Conservation (phyloP, 1,140 invertebrate genomes). For the Phymorhynchus buccinoides region DNA sequence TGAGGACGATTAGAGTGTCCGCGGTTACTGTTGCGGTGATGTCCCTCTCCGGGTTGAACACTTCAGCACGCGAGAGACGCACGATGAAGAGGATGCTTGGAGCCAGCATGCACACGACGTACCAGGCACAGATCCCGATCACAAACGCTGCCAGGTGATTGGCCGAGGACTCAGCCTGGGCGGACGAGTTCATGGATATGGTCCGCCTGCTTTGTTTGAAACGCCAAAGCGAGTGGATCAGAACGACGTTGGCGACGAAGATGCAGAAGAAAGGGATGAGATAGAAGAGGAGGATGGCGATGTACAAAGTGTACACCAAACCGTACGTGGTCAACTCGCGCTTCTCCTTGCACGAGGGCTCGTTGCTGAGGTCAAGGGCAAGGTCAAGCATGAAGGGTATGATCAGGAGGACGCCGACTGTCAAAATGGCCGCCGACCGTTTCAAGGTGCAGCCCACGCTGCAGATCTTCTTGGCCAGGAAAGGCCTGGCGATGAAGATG, state of each 20-base stretch:
- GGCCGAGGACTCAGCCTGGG: background rate
- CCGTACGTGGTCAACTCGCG: constrained; percentile 23
- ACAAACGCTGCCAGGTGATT: constrained; percentile 4
- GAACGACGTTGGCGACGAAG: constrained; percentile 27
- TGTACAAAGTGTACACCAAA: constrained; percentile 23
- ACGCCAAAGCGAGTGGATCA: constrained; percentile 14
- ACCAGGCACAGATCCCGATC: constrained; percentile 19
- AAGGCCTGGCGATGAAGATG: constrained; percentile 3
- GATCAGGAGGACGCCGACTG: constrained; percentile 21
- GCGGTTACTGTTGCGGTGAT: constrained; percentile 8
- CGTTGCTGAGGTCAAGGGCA: constrained; percentile 21
- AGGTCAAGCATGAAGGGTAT: constrained; percentile 21
- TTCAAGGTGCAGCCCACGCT: background rate
- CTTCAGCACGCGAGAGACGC: background rate
- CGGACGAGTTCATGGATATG: background rate
- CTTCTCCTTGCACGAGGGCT: background rate
- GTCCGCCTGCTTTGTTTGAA: too few species aligned
- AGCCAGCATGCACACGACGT: constrained; percentile 23
- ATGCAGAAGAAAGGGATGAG: constrained; percentile 26
- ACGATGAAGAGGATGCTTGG: constrained; percentile 26
- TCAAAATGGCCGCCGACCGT: background rate
- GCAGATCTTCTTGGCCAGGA: constrained; percentile 16
- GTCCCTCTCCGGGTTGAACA: constrained; percentile 21
- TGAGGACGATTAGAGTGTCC: constrained; percentile 10
- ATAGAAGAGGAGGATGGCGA: constrained; percentile 35